Percentiles rank a stretch among this genome's conserved stretches.
These are phyloP conservation scores for Tribolium castaneum DNA, from an alignment of 1,140 invertebrate genomes.

Conservation along the genomic window DNA sequence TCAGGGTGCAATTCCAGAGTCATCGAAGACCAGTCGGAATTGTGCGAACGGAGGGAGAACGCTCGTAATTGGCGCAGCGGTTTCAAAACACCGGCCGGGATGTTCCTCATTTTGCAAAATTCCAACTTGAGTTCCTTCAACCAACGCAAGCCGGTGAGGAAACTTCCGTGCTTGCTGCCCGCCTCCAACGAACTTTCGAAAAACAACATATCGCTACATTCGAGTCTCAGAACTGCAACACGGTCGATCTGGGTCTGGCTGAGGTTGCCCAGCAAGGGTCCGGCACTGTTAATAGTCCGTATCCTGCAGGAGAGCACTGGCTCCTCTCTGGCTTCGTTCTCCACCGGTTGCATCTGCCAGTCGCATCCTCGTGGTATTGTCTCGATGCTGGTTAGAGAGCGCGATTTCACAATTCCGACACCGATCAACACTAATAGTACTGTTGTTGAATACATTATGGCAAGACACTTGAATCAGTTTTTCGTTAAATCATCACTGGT, in stretches of 20 bases:
- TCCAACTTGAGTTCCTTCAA: constrained; percentile 79
- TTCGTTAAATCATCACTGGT: constrained; percentile 44
- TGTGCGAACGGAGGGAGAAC: constrained; percentile 78
- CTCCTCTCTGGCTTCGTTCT: constrained; percentile 66
- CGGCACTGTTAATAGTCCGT: constrained; percentile 77
- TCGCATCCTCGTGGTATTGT: constrained; percentile 75
- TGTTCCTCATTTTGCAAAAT: constrained; percentile 81
- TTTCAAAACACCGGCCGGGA: constrained; percentile 76
- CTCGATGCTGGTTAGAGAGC: constrained; percentile 61
- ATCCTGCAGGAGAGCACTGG: constrained; percentile 75
- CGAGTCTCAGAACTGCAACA: constrained; percentile 74
- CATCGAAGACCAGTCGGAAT: constrained; percentile 84
- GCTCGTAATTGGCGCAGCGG: constrained; percentile 75
- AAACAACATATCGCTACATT: constrained; percentile 84
- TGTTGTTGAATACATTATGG: constrained; percentile 37
- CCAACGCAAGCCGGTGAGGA: constrained; percentile 74
- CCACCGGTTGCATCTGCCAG: constrained; percentile 71
- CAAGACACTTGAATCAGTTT: constrained; percentile 1
- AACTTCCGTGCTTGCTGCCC: constrained; percentile 68
- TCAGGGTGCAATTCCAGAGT: constrained; percentile 79
- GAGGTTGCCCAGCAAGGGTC: constrained; percentile 76
- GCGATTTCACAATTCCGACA: constrained; percentile 50
- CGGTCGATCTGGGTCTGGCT: constrained; percentile 73
- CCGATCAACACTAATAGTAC: constrained; percentile 47
- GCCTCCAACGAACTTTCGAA: constrained; percentile 79